Evolutionary conservation across 2,888 invertebrate genomes (phyloP).

Genomic region (Acrobasis consociella): DNA sequence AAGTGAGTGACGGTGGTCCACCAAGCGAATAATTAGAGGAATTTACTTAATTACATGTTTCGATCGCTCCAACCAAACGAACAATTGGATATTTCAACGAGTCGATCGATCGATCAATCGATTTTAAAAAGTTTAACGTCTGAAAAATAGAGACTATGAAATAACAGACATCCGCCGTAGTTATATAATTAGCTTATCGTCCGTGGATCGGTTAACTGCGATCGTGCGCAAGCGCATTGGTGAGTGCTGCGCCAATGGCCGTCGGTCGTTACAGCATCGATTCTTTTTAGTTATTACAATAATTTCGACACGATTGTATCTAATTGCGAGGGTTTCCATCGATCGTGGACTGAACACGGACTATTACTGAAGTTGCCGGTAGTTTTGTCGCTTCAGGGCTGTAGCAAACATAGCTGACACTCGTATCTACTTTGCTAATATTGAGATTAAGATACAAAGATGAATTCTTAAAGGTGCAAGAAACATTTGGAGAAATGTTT

Average conservation of each 20-base stretch:
- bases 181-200: slow-evolving; percentile 77
- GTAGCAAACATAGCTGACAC: neutral
- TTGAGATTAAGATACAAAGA: no score
- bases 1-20: slow-evolving; percentile 47
- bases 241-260: slow-evolving; percentile 69
- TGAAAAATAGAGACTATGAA: slow-evolving; percentile 66
- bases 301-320: slow-evolving; percentile 77
- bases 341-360: slow-evolving; percentile 62
- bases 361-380: slow-evolving; percentile 54
- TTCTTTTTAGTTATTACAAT: slow-evolving; percentile 82
- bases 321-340: slow-evolving; percentile 77
- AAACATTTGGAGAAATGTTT: no score
- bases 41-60: slow-evolving; percentile 56
- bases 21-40: slow-evolving; percentile 54
- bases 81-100: slow-evolving; percentile 46
- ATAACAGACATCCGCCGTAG: slow-evolving; percentile 62
- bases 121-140: slow-evolving; percentile 60
- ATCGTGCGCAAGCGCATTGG: slow-evolving; percentile 77
- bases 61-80: slow-evolving; percentile 56
- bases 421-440: no score
- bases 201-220: slow-evolving; percentile 64
- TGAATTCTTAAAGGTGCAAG: no score
- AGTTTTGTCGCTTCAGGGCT: slow-evolving; percentile 21
- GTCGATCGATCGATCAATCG: slow-evolving; percentile 36
- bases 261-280: slow-evolving; percentile 69